Percentiles rank a stretch among this genome's conserved stretches.
Conservation (phyloP, 2,113 vertebrate genomes). For the Rhea pennata region DNA sequence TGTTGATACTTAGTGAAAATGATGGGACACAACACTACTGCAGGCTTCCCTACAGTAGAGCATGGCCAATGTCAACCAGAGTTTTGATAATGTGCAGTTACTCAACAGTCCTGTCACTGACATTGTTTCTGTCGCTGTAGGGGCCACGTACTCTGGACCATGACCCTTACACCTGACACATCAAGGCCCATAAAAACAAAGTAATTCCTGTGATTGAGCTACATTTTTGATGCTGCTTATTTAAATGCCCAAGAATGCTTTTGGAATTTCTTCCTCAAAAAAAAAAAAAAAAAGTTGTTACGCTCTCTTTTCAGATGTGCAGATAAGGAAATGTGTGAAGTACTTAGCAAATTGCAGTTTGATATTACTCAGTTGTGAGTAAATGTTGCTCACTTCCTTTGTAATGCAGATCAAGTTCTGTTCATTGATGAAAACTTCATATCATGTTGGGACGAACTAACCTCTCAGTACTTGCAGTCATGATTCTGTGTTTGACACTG, state of each 20-base stretch:
- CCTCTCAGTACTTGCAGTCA: constrained; percentile 1
- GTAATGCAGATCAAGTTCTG: background rate
- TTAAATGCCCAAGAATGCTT: constrained; percentile 11
- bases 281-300: background rate
- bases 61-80: constrained; percentile 65
- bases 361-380: background rate
- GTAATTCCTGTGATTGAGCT: constrained; percentile 12
- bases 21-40: constrained; percentile 70
- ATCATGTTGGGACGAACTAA: constrained; percentile 26
- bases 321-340: constrained; percentile 30
- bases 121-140: constrained; percentile 52
- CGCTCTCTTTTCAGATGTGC: constrained; percentile 17
- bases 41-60: constrained; percentile 54
- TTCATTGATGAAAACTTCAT: background rate
- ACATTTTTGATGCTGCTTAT: background rate
- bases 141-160: constrained; percentile 56
- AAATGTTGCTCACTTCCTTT: background rate
- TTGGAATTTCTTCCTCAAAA: constrained; percentile 5
- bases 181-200: constrained; percentile 22
- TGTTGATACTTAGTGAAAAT: constrained; percentile 65
- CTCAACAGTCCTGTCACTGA: constrained; percentile 61
- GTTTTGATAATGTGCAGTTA: constrained; percentile 65
- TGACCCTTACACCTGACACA: constrained; percentile 72
- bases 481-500: background rate
- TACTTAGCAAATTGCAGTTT: constrained; percentile 3